Evolutionary conservation across 2,113 vertebrate genomes (phyloP).

Genomic region (Zosterops borbonicus): DNA sequence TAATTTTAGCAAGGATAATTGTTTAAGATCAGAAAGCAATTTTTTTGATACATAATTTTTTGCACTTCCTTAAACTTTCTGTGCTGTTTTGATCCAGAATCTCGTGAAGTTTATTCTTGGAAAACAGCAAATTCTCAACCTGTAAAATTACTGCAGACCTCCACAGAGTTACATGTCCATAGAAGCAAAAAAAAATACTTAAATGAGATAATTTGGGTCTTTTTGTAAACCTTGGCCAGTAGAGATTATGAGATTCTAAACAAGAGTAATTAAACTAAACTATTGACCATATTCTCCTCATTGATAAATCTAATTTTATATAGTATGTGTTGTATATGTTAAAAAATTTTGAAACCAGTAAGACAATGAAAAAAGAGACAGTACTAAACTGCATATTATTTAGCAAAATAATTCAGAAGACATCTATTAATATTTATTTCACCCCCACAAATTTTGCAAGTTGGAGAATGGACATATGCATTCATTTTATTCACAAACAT

Average conservation of each 20-base stretch:
- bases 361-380: neutral
- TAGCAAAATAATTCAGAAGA: neutral
- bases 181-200: neutral
- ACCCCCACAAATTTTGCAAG: fast-evolving
- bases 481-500: neutral
- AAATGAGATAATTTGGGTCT: neutral
- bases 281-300: neutral
- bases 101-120: neutral
- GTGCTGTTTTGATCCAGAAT: neutral
- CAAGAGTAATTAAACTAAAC: neutral
- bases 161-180: neutral
- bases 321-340: neutral
- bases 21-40: neutral
- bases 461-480: neutral
- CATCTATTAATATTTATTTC: neutral
- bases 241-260: neutral
- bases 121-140: neutral
- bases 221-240: neutral
- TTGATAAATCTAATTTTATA: neutral
- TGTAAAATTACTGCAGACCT: neutral
- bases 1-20: neutral
- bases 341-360: neutral
- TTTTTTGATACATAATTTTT: neutral
- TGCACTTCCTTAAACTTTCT: neutral
- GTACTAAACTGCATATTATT: neutral